Evolutionary conservation across 2,113 vertebrate species (phyloP).

Genomic region (Chloroceryle aenea): DNA sequence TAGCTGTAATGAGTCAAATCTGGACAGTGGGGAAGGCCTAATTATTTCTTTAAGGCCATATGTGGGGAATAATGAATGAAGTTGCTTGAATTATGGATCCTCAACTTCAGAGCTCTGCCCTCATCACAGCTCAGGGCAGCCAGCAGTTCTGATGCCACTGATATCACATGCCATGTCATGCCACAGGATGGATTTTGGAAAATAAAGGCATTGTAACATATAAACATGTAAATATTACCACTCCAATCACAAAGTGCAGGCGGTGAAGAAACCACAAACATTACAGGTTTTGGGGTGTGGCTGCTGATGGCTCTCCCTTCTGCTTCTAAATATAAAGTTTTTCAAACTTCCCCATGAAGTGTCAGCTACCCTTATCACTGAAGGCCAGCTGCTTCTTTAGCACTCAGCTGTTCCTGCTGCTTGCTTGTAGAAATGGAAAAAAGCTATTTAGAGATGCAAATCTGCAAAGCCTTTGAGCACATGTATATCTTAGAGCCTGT

Average conservation of each 20-base stretch:
- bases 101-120: neutral
- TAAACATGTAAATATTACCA: neutral
- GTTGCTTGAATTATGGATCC: neutral
- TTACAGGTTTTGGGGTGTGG: conserved; percentile 9
- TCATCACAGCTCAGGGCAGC: neutral
- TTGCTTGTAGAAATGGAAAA: conserved; percentile 17
- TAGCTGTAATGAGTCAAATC: neutral
- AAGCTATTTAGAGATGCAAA: conserved; percentile 41
- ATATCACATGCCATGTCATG: neutral
- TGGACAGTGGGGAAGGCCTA: neutral
- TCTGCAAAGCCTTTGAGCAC: conserved; percentile 19
- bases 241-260: neutral
- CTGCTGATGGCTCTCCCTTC: conserved; percentile 21
- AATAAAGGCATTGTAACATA: neutral
- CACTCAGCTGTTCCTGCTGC: conserved; percentile 53
- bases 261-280: neutral
- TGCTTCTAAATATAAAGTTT: conserved; percentile 51
- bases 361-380: conserved; percentile 53
- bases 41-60: neutral
- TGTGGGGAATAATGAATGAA: neutral
- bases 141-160: neutral
- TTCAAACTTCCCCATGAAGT: conserved; percentile 11
- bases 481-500: neutral
- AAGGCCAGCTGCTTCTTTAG: conserved; percentile 52
- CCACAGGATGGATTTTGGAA: neutral